Conservation (phyloP, 2,888 invertebrate genomes). For the Coenonympha arcania region DNA sequence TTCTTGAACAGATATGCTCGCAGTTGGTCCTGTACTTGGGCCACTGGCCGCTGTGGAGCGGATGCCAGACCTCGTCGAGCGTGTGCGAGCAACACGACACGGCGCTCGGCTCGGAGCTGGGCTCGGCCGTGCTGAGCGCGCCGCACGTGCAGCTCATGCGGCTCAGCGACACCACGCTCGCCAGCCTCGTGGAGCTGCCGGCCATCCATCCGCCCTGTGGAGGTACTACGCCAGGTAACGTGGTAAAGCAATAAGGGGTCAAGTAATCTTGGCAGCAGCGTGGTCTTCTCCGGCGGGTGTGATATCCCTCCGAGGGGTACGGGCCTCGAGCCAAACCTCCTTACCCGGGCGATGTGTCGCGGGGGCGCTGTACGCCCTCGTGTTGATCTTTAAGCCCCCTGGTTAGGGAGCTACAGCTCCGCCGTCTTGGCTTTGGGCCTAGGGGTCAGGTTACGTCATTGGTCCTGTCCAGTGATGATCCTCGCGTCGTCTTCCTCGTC, state of each 20-base stretch:
- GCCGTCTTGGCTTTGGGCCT: no score
- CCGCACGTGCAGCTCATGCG: conserved; percentile 91
- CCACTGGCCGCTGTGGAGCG: conserved; percentile 95
- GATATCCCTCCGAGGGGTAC: no score
- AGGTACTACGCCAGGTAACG: conserved; percentile 43
- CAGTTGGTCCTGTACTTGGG: conserved; percentile 94
- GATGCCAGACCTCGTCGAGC: conserved; percentile 88
- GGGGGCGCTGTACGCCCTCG: no score
- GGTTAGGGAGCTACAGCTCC: no score
- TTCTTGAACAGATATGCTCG: conserved; percentile 79
- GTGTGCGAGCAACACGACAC: conserved; percentile 95
- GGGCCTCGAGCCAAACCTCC: no score
- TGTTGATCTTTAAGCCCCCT: no score
- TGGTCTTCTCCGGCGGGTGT: no score
- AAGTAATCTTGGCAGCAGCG: not conserved
- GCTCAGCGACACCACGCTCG: conserved; percentile 85
- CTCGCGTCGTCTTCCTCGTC: no score
- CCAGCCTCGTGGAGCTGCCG: conserved; percentile 92
- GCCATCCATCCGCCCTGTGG: conserved; percentile 82
- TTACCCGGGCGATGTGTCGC: no score
- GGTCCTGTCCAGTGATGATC: no score
- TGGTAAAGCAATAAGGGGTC: conserved; percentile 36
- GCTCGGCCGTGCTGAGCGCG: conserved; percentile 86
- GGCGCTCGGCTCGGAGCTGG: conserved; percentile 80
- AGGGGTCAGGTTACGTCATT: no score